Evolutionary conservation across 2,113 vertebrate genomes (phyloP).

Genomic region (Otocyon megalotis): DNA sequence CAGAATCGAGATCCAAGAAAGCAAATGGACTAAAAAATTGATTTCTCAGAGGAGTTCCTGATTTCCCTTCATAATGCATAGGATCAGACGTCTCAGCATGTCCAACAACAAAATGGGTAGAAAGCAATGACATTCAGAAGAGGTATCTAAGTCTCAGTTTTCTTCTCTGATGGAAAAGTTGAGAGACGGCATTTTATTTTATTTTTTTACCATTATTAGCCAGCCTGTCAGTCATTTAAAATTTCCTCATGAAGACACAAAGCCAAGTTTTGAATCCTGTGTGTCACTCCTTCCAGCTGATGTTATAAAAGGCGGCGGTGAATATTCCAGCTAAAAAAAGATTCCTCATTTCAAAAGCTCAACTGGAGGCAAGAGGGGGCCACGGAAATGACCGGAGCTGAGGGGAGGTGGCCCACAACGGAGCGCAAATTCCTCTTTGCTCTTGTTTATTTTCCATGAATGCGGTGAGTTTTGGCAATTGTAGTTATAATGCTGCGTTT

Average conservation of each 20-base stretch:
- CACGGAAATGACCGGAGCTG: constrained; percentile 28
- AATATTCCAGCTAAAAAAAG: constrained; percentile 38
- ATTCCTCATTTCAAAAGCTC: constrained; percentile 42
- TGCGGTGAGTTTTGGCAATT: constrained; percentile 19
- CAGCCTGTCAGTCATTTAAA: constrained; percentile 54
- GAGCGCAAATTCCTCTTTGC: neutral
- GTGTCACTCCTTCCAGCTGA: constrained; percentile 59
- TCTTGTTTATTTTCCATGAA: neutral
- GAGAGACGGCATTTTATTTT: neutral
- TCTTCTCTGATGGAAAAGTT: neutral
- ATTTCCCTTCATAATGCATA: neutral
- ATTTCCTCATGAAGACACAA: constrained; percentile 1
- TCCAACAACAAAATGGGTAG: constrained; percentile 2
- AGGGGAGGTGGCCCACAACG: neutral
- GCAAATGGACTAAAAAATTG: neutral
- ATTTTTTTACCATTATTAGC: constrained; percentile 63
- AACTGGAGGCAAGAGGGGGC: neutral
- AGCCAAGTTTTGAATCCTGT: neutral
- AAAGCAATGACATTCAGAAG: neutral
- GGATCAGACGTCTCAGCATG: neutral
- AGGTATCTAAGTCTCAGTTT: neutral
- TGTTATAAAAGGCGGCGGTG: neutral
- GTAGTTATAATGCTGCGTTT: constrained; percentile 27
- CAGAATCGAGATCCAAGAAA: neutral
- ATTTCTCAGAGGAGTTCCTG: neutral